Evolutionary conservation across 2,113 vertebrate species (phyloP).

Genomic region (Sylvia atricapilla): DNA sequence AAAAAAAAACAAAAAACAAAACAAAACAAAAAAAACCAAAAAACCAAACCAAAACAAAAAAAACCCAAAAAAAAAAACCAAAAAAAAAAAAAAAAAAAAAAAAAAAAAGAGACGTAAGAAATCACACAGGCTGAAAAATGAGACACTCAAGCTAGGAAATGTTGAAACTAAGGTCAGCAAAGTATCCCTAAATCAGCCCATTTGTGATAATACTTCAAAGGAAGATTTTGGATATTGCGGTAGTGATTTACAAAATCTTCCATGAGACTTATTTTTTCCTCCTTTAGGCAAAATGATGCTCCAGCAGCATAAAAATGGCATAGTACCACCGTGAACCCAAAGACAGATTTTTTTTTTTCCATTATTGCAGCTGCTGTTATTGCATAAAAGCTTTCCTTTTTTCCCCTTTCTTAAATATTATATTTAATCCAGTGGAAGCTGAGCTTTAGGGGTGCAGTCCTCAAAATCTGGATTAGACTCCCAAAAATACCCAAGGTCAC

Average conservation of each 20-base stretch:
- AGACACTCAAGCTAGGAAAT: not conserved
- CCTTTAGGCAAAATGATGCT: not conserved
- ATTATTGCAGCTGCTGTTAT: not conserved
- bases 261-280: not conserved
- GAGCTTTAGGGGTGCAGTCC: not conserved
- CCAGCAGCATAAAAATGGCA: not conserved
- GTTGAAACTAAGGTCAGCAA: not conserved
- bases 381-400: fast-evolving
- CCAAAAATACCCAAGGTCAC: not conserved
- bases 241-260: not conserved
- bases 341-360: not conserved
- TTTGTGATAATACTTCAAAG: not conserved
- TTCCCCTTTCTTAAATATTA: not conserved
- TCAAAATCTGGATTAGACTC: not conserved
- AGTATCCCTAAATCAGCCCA: not conserved
- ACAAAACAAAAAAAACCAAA: not conserved
- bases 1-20: not conserved
- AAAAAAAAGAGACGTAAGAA: not conserved
- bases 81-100: not conserved
- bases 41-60: too few relatives aligned
- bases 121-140: not conserved
- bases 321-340: fast-evolving
- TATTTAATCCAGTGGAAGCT: not conserved
- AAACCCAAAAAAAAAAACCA: not conserved
- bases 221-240: not conserved